Evolutionary conservation across 2,888 invertebrate species (phyloP), one percentile per base, ranked within the genome.

Genomic region (Apotomis turbidana): DNA sequence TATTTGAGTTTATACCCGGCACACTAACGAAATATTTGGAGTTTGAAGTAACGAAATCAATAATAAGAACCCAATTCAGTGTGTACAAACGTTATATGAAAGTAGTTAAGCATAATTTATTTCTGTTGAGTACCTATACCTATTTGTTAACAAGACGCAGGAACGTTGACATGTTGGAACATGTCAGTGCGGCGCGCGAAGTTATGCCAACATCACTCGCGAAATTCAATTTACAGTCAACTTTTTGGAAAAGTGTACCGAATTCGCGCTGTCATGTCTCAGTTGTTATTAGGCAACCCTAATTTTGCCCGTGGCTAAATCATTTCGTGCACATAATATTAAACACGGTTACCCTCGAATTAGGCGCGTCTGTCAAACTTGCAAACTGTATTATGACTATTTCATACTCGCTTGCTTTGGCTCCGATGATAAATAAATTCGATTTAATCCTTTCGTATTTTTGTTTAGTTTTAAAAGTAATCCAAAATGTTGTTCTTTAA

Each of bases 261-360:
- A 87, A 87, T 89, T 85, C 82, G 82, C 82, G 78, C 84, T 85
- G 87, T 89, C 88, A 87, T 87, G 84, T 87, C 86, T 84, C 85
- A 85, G 85, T 87, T 85, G 85, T 84, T 87, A 86, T 88, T 85
- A 88, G 83, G 81, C 81, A 80, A 81, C 81, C 83, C 78, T 85
- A 85, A 89, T 89, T 88, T 83, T 80, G 81, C 79, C 81, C 81
- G 77, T 80, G 80, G 82, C 83, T 78, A 85, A 87, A 87, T 87
- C 85, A 85, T 86, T 85, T 80, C 78, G 81, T 82, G 84, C 83
- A 84, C 81, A 87, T 82, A 83, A 84, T 85, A 85, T 87, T 85
- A 84, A 87, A 86, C 82, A 84, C 77, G 81, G 27, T 86, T 85
- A 85, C 82, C 81, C 82, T 76, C 79, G 80, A 85, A 84, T 84